These are phyloP conservation scores for Drosophila ezoana DNA, from an alignment of 2,888 invertebrate genomes.

Conservation along the genomic window DNA sequence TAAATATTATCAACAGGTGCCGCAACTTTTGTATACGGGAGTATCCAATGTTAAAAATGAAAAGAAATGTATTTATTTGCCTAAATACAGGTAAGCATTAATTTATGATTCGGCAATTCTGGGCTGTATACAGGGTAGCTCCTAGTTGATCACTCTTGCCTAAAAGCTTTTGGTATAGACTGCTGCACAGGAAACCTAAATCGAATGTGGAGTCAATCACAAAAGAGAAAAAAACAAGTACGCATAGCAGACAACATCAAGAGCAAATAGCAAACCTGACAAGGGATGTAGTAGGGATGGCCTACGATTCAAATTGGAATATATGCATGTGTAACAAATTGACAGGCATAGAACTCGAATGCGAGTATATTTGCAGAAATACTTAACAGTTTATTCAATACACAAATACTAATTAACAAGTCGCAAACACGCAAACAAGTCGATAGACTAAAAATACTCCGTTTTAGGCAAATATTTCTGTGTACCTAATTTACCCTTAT, in stretches of 20 bases:
- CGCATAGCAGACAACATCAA: not conserved
- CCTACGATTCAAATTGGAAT: conserved; percentile 17
- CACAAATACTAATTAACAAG: not conserved
- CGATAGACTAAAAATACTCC: too few relatives aligned
- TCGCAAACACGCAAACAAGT: too few relatives aligned
- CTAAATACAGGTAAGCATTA: too few relatives aligned
- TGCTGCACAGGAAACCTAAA: not conserved
- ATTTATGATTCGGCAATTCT: not conserved
- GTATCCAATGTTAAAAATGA: too few relatives aligned
- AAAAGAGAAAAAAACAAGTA: not conserved
- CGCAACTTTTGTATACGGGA: too few relatives aligned
- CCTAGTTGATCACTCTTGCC: not conserved
- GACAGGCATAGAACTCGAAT: conserved; percentile 5
- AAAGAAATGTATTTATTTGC: too few relatives aligned
- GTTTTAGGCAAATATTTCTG: too few relatives aligned
- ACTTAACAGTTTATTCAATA: not conserved
- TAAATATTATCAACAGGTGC: too few relatives aligned
- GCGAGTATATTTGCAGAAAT: not conserved
- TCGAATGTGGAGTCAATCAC: conserved; percentile 1
- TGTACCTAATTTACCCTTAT: not conserved
- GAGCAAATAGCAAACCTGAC: not conserved
- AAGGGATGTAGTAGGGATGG: conserved; percentile 1
- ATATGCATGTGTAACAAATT: not conserved
- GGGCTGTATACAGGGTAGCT: not conserved
- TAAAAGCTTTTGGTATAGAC: not conserved